A percentile compares a stretch with the other conserved stretches of the same genome.
These are phyloP conservation scores for Brachionus koreanus DNA, from an alignment of 1,140 invertebrate species.

Conservation along the genomic window DNA sequence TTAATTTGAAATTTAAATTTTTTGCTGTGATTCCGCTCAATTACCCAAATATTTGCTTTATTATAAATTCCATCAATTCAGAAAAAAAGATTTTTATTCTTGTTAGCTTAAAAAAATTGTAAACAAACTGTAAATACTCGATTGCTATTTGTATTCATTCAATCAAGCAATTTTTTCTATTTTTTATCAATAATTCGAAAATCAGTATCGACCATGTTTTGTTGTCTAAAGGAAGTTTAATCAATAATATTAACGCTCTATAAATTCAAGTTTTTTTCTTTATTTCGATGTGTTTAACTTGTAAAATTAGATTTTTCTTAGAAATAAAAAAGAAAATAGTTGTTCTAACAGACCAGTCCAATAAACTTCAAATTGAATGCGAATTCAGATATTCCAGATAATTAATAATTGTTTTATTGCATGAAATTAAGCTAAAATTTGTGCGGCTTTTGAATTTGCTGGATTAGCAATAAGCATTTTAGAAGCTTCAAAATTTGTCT, in stretches of 20 bases:
- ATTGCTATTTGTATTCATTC: slow-evolving; percentile 1
- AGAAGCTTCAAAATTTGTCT: slow-evolving; percentile 3
- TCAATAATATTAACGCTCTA: not conserved
- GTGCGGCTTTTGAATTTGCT: not conserved
- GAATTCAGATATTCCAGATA: slow-evolving; percentile 17
- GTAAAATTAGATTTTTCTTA: not conserved
- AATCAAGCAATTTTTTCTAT: slow-evolving; percentile 10
- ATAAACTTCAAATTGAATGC: not conserved
- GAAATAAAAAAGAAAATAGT: not conserved
- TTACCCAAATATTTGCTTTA: not conserved
- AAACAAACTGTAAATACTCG: not conserved
- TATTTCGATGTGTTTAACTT: not conserved
- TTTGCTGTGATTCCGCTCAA: not conserved
- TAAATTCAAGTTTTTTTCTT: not conserved
- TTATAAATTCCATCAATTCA: not conserved
- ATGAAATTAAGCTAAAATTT: slow-evolving; percentile 12
- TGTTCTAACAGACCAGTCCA: not conserved
- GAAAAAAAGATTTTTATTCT: not conserved
- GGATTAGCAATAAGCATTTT: not conserved
- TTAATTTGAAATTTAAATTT: not conserved
- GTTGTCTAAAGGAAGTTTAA: slow-evolving; percentile 32
- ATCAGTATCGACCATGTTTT: slow-evolving; percentile 1
- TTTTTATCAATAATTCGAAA: not conserved
- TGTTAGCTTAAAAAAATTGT: not conserved
- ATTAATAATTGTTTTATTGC: slow-evolving; percentile 40